Conservation (phyloP, 2,113 vertebrate species). For the Seriola dumerili region DNA sequence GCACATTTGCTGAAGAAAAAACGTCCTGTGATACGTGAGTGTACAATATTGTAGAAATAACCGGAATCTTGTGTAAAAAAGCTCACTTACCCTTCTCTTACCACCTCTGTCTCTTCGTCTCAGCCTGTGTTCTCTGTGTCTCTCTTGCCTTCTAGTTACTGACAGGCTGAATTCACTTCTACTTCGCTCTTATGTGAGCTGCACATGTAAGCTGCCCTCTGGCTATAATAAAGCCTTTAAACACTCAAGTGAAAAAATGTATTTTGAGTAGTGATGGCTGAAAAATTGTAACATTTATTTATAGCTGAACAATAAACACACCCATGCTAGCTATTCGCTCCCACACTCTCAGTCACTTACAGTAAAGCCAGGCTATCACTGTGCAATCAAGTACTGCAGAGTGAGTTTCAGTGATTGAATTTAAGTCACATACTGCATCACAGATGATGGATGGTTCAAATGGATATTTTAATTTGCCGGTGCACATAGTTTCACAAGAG, state of each 20-base stretch:
- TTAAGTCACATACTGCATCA: conserved; percentile 27
- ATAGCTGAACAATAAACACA: conserved; percentile 56
- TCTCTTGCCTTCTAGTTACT: conserved; percentile 44
- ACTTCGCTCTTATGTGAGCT: conserved; percentile 47
- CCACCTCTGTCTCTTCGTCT: conserved; percentile 8
- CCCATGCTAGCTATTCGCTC: background rate
- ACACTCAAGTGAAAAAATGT: conserved; percentile 30
- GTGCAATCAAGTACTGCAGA: conserved; percentile 23
- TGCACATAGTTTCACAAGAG: conserved; percentile 13
- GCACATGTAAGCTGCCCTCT: conserved; percentile 59
- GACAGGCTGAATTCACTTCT: conserved; percentile 60
- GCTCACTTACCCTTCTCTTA: background rate
- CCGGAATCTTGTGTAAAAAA: conserved; percentile 2
- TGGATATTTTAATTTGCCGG: conserved; percentile 53
- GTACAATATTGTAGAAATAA: conserved; percentile 15
- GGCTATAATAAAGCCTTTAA: conserved; percentile 67
- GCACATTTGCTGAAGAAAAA: background rate
- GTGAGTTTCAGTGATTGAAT: conserved; percentile 46
- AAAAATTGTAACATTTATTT: conserved; percentile 64
- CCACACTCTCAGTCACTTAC: conserved; percentile 16
- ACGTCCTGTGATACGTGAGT: background rate
- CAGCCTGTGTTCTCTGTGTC: conserved; percentile 10
- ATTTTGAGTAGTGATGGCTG: conserved; percentile 50
- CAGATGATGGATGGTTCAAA: conserved; percentile 53
- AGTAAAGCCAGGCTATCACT: conserved; percentile 20